Conservation (phyloP, 35 echinoderm and acorn worm genomes). For the Hemicentrotus pulcherrimus region DNA sequence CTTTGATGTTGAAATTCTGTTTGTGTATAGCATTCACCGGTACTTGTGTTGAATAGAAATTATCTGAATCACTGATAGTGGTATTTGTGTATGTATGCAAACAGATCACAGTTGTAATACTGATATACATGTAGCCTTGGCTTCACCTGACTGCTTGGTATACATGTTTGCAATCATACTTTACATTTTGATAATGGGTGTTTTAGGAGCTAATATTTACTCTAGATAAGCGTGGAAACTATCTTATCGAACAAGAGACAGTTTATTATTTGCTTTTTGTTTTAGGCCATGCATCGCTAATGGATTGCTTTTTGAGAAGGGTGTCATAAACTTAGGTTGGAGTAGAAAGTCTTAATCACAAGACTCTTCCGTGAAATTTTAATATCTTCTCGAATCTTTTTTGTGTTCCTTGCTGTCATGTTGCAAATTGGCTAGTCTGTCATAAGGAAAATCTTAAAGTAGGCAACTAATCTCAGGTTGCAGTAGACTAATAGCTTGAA, state of each 20-base stretch:
- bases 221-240: not conserved
- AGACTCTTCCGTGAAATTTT: not conserved
- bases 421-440: no score
- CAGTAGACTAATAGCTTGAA: no score
- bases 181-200: constrained; percentile 13
- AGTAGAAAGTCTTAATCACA: not conserved
- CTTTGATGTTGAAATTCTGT: not conserved
- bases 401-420: no score
- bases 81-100: not conserved
- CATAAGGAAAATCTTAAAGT: no score
- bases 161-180: not conserved
- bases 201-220: constrained; percentile 19
- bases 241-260: not conserved
- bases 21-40: not conserved
- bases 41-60: not conserved
- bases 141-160: not conserved
- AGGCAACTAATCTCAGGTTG: no score
- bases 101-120: not conserved
- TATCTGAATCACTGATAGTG: not conserved
- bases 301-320: not conserved
- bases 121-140: not conserved
- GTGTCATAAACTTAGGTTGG: not conserved
- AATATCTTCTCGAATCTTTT: no score
- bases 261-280: not conserved
- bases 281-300: not conserved